Evolutionary conservation across 1,140 invertebrate species (phyloP).

Genomic region (Bombyx mandarina): DNA sequence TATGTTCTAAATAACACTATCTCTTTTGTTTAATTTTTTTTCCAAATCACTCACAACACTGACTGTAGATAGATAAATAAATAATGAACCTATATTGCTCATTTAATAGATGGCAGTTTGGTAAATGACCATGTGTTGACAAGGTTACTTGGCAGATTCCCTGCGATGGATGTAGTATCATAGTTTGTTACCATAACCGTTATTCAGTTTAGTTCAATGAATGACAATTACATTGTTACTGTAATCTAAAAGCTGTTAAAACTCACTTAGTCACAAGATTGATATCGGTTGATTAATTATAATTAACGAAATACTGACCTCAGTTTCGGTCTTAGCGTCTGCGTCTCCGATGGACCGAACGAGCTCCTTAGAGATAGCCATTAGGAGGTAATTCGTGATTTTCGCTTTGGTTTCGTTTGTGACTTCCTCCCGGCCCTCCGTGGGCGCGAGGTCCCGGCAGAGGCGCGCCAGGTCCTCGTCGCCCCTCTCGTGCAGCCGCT

Average conservation of each 20-base stretch:
- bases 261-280: slow-evolving; percentile 2
- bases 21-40: too few relatives aligned
- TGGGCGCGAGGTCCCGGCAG: slow-evolving; percentile 47
- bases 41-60: too few relatives aligned
- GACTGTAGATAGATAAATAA: too few relatives aligned
- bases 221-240: background rate
- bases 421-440: slow-evolving; percentile 32
- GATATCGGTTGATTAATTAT: slow-evolving; percentile 9
- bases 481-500: slow-evolving; percentile 51
- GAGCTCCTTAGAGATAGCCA: slow-evolving; percentile 65
- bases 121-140: too few relatives aligned
- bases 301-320: slow-evolving; percentile 47
- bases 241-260: slow-evolving; percentile 5
- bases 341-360: slow-evolving; percentile 64
- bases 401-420: slow-evolving; percentile 57
- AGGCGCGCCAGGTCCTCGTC: slow-evolving; percentile 52
- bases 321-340: slow-evolving; percentile 64
- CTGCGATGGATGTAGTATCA: too few relatives aligned
- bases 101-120: too few relatives aligned
- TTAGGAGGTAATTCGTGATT: slow-evolving; percentile 64
- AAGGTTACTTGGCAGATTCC: too few relatives aligned
- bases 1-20: too few relatives aligned
- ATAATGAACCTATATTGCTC: too few relatives aligned
- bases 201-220: too few relatives aligned
- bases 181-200: too few relatives aligned